Conservation (phyloP, 2,888 invertebrate genomes). For the Myopa testacea region DNA sequence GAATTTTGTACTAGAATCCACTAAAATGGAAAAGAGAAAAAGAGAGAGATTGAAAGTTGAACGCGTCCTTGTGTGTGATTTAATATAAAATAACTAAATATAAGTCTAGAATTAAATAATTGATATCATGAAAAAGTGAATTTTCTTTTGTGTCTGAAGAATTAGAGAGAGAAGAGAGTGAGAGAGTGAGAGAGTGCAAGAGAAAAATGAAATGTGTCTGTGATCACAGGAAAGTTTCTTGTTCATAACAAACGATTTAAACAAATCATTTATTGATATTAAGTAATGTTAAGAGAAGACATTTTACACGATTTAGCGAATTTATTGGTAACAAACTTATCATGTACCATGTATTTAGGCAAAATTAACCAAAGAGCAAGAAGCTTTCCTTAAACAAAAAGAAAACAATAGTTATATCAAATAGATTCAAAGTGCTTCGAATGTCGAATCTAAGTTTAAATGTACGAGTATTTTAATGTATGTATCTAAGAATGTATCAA, state of each 20-base stretch:
- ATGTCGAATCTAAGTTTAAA: slow-evolving; percentile 28
- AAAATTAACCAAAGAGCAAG: slow-evolving; percentile 36
- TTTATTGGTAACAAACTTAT: slow-evolving; percentile 31
- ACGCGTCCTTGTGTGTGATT: slow-evolving; percentile 9
- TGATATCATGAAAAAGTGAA: background rate
- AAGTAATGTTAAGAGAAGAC: slow-evolving; percentile 29
- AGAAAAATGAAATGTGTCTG: slow-evolving; percentile 44
- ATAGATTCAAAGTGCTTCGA: slow-evolving; percentile 1
- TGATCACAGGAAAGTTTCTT: slow-evolving; percentile 45
- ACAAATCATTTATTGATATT: slow-evolving; percentile 20
- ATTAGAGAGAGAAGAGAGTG: slow-evolving; percentile 1
- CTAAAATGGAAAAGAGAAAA: background rate
- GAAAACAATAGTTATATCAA: slow-evolving; percentile 18
- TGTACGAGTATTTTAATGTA: slow-evolving; percentile 34
- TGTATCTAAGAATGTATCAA: slow-evolving; percentile 25
- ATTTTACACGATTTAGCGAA: slow-evolving; percentile 36
- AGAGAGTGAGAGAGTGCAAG: slow-evolving; percentile 14
- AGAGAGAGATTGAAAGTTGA: background rate
- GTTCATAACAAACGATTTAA: slow-evolving; percentile 34
- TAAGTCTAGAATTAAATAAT: background rate
- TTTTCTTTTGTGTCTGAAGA: background rate
- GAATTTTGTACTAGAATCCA: background rate
- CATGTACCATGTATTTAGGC: slow-evolving; percentile 10
- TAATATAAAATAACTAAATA: slow-evolving; percentile 1
- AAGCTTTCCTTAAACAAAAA: slow-evolving; percentile 41